These are phyloP conservation scores for Trachythela sp. DNA, from an alignment of 64 coral and sea anemone genomes.

Conservation along the genomic window DNA sequence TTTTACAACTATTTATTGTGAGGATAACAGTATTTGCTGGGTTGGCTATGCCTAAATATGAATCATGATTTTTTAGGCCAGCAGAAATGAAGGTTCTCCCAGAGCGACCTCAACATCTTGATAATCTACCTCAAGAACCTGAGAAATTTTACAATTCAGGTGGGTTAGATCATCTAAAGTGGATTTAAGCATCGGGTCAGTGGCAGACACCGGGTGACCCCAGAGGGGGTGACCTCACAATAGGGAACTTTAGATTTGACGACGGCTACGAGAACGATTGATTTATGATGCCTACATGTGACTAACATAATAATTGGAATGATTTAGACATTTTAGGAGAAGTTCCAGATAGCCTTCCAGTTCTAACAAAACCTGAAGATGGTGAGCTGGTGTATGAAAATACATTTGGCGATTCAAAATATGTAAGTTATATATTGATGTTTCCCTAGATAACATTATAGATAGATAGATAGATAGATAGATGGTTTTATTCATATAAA, in stretches of 20 bases:
- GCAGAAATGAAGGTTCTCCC: slow-evolving; percentile 70
- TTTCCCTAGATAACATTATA: too few species aligned
- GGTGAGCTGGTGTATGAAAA: slow-evolving; percentile 73
- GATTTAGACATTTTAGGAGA: background rate
- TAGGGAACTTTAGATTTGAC: too few species aligned
- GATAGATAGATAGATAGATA: too few species aligned
- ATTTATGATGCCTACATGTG: background rate
- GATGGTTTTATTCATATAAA: too few species aligned
- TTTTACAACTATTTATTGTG: too few species aligned
- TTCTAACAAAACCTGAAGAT: slow-evolving; percentile 12
- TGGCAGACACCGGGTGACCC: too few species aligned
- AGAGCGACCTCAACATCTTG: slow-evolving; percentile 52
- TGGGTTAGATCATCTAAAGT: background rate
- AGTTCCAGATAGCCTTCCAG: background rate
- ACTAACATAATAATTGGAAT: background rate
- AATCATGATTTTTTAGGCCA: slow-evolving; percentile 62
- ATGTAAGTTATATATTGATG: slow-evolving; percentile 60
- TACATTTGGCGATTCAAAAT: slow-evolving; percentile 54
- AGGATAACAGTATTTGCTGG: too few species aligned
- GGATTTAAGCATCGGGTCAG: too few species aligned
- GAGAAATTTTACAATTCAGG: slow-evolving; percentile 80
- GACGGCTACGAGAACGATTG: too few species aligned
- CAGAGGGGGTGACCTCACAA: too few species aligned
- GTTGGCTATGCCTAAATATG: too few species aligned
- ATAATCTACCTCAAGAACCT: slow-evolving; percentile 41